Evolutionary conservation across 2,888 invertebrate genomes (phyloP), one percentile per base, ranked within the genome.

Genomic region (Macaria notata): DNA sequence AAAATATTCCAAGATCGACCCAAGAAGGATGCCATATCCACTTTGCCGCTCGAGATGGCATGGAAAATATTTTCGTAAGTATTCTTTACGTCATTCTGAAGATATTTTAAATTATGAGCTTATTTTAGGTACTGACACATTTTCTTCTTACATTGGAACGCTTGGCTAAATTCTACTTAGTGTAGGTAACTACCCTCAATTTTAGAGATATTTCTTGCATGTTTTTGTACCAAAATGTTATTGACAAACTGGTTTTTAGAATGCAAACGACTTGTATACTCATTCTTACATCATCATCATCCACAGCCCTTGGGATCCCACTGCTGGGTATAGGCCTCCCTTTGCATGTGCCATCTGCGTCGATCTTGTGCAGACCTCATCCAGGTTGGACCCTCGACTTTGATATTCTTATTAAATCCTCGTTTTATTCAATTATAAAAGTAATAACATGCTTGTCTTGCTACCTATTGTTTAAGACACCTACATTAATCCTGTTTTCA

Each of bases 21-120:
- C 50, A 75, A 71, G 62, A 70, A 65, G 57, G 87, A 88, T 73
- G 74, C 75, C 69, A 76, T 90, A 72, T 78, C 86, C 45, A 72
- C 77, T 55, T 76, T 90, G 69, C 90, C 90, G 30, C 69, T 90
- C 65, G 90, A 90, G 64, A 69, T 90, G 64, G 82, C 83, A 59
- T 90, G 89, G 88, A 83, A 73, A 71, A 88, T 90, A 84, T 89
- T 90, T 70, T 79, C 80, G 90, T 90, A 72, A 89, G 90, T 87
- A 64, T 64, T 53, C 60, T 60, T 51, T 44, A 46, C 43, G 58
- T 54, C 46, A 52, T 54, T 56, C 42, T 52, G 49, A 64, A 53
- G 55, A 67, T 73, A 67, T 69, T 68, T 72, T 61, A 61, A 56
- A 53, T 64, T 57, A 19, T 19, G 7, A n/a, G 5, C 7, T 4